phyloP scores from a whole-genome alignment of 2,113 vertebrate species.

The Brachionichthys hirsutus region DNA sequence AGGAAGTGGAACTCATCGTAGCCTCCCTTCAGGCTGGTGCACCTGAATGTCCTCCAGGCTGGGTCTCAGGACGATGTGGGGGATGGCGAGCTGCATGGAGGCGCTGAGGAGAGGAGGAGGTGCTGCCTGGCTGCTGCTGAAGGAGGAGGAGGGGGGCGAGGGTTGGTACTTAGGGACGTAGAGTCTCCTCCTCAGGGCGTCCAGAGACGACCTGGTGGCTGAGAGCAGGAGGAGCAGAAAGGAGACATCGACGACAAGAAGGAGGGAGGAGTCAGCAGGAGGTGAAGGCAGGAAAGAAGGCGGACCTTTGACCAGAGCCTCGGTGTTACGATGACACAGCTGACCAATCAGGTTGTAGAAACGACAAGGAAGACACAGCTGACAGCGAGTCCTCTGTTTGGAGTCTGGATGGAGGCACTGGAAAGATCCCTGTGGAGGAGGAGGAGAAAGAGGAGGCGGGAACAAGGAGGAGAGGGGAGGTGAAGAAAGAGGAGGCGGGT shows the following conservation, averaged over 20 bases:
- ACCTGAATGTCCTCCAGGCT: constrained; percentile 85
- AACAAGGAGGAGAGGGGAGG: neutral
- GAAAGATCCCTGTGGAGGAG: constrained; percentile 70
- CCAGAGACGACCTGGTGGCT: constrained; percentile 80
- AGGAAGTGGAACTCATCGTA: no score
- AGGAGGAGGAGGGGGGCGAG: constrained; percentile 9
- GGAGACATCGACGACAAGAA: no score
- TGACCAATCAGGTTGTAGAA: constrained; percentile 81
- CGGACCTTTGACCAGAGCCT: constrained; percentile 83
- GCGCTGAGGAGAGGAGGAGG: constrained; percentile 77
- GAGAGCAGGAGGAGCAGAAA: constrained; percentile 7
- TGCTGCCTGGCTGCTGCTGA: constrained; percentile 12
- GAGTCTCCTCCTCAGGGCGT: constrained; percentile 75
- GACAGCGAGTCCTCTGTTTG: constrained; percentile 83
- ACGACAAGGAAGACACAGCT: constrained; percentile 78
- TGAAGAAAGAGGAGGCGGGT: neutral
- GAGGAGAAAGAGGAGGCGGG: neutral
- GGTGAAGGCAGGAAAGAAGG: neutral
- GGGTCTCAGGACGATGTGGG: constrained; percentile 80
- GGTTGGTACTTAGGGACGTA: constrained; percentile 56
- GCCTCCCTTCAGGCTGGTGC: neutral
- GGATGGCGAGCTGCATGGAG: constrained; percentile 80
- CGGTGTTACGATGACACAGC: constrained; percentile 82
- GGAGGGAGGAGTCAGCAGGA: neutral
- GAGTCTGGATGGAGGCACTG: constrained; percentile 74